Conservation (phyloP, 2,797 vertebrate species). For the Lophotriccus pileatus region DNA sequence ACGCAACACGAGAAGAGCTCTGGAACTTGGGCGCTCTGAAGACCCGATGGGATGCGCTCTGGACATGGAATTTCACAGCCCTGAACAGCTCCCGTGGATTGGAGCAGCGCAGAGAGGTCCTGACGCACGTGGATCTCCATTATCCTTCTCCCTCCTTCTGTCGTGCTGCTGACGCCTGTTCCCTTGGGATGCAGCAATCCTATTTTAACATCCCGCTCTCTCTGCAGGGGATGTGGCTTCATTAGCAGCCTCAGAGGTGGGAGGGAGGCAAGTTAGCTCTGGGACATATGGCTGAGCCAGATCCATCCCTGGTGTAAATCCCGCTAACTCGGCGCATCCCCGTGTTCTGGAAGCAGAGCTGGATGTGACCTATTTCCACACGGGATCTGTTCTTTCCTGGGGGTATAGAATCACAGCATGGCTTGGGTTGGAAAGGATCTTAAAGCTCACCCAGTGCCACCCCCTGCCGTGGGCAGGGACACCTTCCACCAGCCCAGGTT, state of each 20-base stretch:
- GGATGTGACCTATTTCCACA: not conserved
- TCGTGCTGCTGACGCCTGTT: not conserved
- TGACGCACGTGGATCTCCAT: not conserved
- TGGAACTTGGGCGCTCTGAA: not conserved
- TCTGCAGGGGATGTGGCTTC: not conserved
- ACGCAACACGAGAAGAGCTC: not conserved
- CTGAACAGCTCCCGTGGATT: not conserved
- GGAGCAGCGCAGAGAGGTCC: not conserved
- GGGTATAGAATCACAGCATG: too few species aligned
- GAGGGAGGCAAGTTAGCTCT: not conserved
- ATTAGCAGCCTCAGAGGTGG: not conserved
- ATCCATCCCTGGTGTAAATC: not conserved
- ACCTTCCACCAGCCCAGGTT: not conserved
- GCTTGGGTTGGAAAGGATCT: not conserved
- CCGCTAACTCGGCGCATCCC: not conserved
- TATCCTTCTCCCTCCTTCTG: not conserved
- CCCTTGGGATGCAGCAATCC: not conserved
- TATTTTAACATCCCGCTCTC: not conserved
- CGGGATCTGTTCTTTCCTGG: rapidly evolving
- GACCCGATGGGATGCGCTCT: not conserved
- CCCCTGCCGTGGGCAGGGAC: not conserved
- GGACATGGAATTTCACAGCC: not conserved
- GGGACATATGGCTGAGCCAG: not conserved
- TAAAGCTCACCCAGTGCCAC: not conserved
- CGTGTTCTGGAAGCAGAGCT: not conserved